Conservation (phyloP, 1,140 invertebrate genomes). For the Lepidurus couesii region DNA sequence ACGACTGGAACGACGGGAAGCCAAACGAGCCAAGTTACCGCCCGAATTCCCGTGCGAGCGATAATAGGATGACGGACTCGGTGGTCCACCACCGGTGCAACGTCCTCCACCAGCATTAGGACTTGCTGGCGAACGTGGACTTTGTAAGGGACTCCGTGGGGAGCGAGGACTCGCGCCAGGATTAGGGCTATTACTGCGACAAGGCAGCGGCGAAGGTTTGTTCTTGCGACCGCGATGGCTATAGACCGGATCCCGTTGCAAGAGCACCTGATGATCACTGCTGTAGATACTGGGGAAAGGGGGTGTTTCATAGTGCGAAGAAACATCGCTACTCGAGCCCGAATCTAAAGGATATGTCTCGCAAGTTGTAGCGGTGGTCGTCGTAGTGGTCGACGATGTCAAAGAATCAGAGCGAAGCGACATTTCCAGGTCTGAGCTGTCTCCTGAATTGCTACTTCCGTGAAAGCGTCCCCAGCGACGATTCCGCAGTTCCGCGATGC, state of each 20-base stretch:
- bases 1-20: constrained; percentile 62
- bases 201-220: constrained; percentile 35
- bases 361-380: background rate
- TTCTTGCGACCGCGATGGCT: constrained; percentile 11
- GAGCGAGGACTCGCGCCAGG: constrained; percentile 34
- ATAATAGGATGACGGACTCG: constrained; percentile 31
- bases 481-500: background rate
- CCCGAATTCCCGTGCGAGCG: constrained; percentile 30
- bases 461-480: background rate
- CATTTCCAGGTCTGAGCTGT: constrained; percentile 11
- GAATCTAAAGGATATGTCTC: background rate
- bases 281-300: background rate
- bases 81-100: constrained; percentile 12
- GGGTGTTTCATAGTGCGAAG: background rate
- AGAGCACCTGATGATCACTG: background rate
- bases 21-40: constrained; percentile 57
- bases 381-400: background rate
- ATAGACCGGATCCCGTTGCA: background rate
- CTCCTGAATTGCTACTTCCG: background rate
- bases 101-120: constrained; percentile 12
- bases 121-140: constrained; percentile 36
- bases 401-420: background rate
- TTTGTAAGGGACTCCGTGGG: constrained; percentile 32
- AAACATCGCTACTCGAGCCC: background rate
- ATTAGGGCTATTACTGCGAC: constrained; percentile 33